Evolutionary conservation across 1,140 invertebrate genomes (phyloP), one percentile per base, ranked within the genome.

Genomic region (Leptinotarsa lineolata): DNA sequence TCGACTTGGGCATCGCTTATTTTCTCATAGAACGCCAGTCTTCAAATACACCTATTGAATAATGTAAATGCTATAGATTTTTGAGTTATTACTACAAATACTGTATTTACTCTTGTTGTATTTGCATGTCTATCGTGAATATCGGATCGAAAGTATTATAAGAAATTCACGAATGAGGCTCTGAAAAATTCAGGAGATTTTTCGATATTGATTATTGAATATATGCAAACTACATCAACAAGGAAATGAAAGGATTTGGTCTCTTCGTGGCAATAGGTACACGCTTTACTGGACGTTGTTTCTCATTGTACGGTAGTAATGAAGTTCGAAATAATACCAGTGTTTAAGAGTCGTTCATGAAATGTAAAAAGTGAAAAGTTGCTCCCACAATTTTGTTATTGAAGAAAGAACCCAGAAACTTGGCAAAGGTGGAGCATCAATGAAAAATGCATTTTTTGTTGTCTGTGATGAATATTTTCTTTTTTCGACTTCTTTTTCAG

Each of bases 111-210:
- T 63, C 15, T 30, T 63, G 16, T n/a, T 65, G 63, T 65, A 65
- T 65, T 65, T 65, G 63, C 63, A 65, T 65, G 63, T 65, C 63
- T 65, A 39, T 65, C 63, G 63, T 65, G 63, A 18, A 65, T 65
- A 65, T 65, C 63, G 16, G 24, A 65, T 22, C n/a, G 63, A 65
- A 65, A 65, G 39, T 65, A 21, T 16, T 39, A 39, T 65, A n/a
- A 65, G 16, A 65, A 16, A 30, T 65, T 65, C 21, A 65, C 39
- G 22, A 24, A 11, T 22, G 63, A 22, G 39, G 8, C 24, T 65
- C 20, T 65, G 24, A 65, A 65, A 65, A 24, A 21, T 65, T 30
- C 63, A 65, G 15, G 63, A 65, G 15, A 65, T 65, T 65, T 61
- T 54, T 65, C 22, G 21, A 65, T 65, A 65, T 65, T 39, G 63